These are phyloP conservation scores for Zaprionus gabonicus DNA, from an alignment of 1,140 invertebrate genomes.

Conservation along the genomic window DNA sequence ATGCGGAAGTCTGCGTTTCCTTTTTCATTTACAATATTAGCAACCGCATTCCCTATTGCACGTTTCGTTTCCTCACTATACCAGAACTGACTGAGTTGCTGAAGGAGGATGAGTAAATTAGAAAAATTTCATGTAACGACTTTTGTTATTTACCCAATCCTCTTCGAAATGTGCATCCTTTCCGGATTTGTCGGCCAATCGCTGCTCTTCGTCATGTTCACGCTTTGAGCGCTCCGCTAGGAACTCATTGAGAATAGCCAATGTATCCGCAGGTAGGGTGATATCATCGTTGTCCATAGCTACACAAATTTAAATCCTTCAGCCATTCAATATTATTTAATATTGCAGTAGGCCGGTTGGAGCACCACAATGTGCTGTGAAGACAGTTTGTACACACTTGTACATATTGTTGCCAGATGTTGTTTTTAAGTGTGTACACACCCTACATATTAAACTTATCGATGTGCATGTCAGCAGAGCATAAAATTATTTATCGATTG, in stretches of 20 bases:
- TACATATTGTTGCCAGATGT: neutral
- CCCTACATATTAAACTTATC: neutral
- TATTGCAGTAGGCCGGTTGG: neutral
- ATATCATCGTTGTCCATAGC: constrained; percentile 86
- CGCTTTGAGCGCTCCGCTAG: constrained; percentile 89
- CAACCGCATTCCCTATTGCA: constrained; percentile 88
- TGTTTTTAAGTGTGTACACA: neutral
- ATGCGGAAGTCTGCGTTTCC: constrained; percentile 87
- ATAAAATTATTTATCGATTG: constrained; percentile 24
- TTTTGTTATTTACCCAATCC: constrained; percentile 90
- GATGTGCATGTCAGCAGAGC: neutral
- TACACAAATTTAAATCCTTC: neutral
- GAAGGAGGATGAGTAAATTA: constrained; percentile 67
- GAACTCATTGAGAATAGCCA: constrained; percentile 93
- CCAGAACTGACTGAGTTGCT: constrained; percentile 99
- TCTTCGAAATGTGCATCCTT: constrained; percentile 89
- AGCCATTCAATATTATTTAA: neutral
- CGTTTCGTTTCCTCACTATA: constrained; percentile 92
- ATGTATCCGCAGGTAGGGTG: constrained; percentile 89
- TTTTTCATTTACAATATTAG: constrained; percentile 47
- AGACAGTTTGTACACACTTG: constrained; percentile 15
- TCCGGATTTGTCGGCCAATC: constrained; percentile 84
- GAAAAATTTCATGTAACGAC: neutral
- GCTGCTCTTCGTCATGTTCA: constrained; percentile 86
- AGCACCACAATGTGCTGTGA: constrained; percentile 1